Evolutionary conservation across 2,888 invertebrate genomes (phyloP).

Genomic region (Hypercompe scribonia): DNA sequence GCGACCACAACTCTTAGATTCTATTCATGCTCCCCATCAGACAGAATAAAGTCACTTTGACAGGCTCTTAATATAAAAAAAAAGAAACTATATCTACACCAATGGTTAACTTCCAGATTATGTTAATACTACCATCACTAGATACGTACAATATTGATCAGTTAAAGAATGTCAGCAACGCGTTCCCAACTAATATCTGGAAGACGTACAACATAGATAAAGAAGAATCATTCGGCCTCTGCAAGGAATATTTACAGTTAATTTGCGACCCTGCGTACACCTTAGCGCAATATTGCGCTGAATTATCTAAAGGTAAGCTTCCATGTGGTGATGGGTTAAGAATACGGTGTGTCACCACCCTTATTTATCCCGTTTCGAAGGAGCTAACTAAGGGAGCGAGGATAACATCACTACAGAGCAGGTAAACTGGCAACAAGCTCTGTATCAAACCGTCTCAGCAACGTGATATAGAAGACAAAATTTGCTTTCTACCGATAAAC

Average conservation of each 20-base stretch:
- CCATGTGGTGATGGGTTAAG: too few species aligned
- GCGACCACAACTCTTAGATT: too few species aligned
- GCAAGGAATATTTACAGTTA: constrained; percentile 55
- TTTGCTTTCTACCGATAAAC: background rate
- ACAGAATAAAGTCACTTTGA: too few species aligned
- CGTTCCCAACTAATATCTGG: constrained; percentile 37
- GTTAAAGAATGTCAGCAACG: background rate
- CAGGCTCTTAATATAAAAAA: too few species aligned
- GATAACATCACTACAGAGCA: too few species aligned
- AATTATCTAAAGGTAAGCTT: constrained; percentile 18
- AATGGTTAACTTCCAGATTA: background rate
- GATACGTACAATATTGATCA: constrained; percentile 17
- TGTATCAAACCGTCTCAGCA: too few species aligned
- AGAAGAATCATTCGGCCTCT: constrained; percentile 32
- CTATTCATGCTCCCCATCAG: too few species aligned
- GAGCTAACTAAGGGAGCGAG: too few species aligned
- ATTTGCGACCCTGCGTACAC: constrained; percentile 57
- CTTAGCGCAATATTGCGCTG: constrained; percentile 46
- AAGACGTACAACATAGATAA: constrained; percentile 20
- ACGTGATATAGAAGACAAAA: background rate
- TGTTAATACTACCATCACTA: constrained; percentile 5
- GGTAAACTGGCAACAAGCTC: too few species aligned
- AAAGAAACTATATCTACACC: too few species aligned
- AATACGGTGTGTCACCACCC: too few species aligned
- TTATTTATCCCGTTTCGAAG: too few species aligned